phyloP scores from a whole-genome alignment of 2,797 vertebrate species.

The Hapalemur alaotrensis region DNA sequence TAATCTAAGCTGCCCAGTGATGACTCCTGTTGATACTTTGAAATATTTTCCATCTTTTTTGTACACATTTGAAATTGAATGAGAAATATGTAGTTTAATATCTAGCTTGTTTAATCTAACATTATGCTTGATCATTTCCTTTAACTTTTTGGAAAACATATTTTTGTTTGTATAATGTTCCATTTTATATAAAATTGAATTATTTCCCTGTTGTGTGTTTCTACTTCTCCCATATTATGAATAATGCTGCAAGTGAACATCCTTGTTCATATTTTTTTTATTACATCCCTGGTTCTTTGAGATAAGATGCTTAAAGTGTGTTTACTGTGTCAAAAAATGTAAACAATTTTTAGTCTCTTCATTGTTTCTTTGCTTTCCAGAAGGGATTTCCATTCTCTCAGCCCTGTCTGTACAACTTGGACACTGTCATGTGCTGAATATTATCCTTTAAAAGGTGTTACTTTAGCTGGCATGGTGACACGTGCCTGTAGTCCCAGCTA shows the following conservation, averaged over 20 bases:
- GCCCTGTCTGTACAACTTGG: background rate
- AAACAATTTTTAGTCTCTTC: background rate
- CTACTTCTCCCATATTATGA: background rate
- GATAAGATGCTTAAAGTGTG: background rate
- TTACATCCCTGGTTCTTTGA: background rate
- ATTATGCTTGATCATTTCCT: background rate
- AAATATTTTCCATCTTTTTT: conserved; percentile 14
- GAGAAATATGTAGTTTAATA: background rate
- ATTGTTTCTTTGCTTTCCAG: background rate
- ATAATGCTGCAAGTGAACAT: background rate
- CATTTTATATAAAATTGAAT: background rate
- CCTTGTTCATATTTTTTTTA: too few species aligned
- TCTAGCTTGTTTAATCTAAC: background rate
- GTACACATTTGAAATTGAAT: conserved; percentile 15
- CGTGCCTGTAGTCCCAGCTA: background rate
- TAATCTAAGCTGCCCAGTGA: background rate
- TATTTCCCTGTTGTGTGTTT: background rate
- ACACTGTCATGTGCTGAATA: background rate
- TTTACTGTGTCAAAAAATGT: background rate
- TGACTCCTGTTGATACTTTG: background rate
- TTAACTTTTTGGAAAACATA: background rate
- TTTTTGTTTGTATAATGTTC: background rate
- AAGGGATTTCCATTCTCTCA: background rate
- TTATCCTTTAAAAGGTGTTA: background rate
- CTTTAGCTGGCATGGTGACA: background rate